Conservation (phyloP, 1,140 invertebrate species). For the Drosophila bocki region DNA sequence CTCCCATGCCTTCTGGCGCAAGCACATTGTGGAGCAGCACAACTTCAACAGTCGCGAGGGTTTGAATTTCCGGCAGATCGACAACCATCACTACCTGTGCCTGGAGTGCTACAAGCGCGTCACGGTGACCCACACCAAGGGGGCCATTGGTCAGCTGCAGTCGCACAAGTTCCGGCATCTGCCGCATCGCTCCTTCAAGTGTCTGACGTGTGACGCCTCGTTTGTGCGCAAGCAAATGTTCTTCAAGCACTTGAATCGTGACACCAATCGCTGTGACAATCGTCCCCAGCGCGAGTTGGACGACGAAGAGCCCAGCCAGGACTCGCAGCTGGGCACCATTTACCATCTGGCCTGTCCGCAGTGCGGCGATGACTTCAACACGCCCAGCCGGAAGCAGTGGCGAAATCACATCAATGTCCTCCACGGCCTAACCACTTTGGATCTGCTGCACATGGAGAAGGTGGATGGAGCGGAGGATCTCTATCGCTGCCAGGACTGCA, state of each 20-base stretch:
- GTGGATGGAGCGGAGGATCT: conserved; percentile 52
- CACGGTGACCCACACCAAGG: conserved; percentile 80
- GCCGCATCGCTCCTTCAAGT: conserved; percentile 79
- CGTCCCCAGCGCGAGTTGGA: conserved; percentile 23
- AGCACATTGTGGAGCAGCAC: conserved; percentile 78
- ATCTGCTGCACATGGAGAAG: conserved; percentile 62
- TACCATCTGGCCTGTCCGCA: conserved; percentile 71
- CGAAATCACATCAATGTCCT: conserved; percentile 71
- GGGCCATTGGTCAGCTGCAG: conserved; percentile 78
- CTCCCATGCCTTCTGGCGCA: conserved; percentile 80
- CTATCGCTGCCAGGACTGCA: conserved; percentile 69
- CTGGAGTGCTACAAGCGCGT: conserved; percentile 82
- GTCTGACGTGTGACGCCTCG: conserved; percentile 67
- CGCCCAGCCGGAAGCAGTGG: conserved; percentile 49
- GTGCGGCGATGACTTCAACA: conserved; percentile 69
- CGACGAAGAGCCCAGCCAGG: conserved; percentile 21
- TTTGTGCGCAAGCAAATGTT: conserved; percentile 84
- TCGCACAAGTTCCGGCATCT: conserved; percentile 81
- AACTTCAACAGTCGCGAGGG: conserved; percentile 75
- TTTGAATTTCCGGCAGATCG: conserved; percentile 78
- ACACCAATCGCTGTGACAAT: conserved; percentile 76
- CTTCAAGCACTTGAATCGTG: conserved; percentile 77
- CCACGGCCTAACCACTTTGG: conserved; percentile 58
- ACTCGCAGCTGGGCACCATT: background rate
- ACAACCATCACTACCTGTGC: conserved; percentile 78